Evolutionary conservation across 2,113 vertebrate species (phyloP), one percentile per base, ranked within the genome.

Genomic region (Numenius arquata): DNA sequence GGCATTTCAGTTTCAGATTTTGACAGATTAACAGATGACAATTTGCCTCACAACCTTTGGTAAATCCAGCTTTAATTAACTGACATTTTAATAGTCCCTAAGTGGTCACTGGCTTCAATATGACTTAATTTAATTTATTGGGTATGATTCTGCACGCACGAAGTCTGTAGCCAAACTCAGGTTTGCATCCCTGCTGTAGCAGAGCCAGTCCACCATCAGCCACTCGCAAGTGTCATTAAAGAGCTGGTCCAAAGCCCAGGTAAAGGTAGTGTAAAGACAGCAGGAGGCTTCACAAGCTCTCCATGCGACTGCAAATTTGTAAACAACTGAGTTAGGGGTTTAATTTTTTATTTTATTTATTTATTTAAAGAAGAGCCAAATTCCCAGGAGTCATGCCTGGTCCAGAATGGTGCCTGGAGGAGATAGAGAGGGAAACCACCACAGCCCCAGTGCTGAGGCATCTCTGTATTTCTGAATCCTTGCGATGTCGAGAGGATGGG

Each of bases 21-120:
- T 85, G 81, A 68, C 52, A 50, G 48, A 79, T 59, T 68, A 93
- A 59, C 61, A 59, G 77, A 74, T 55, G n/a, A 66, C 41, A 59
- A 38, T 63, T 72, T 78, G 27, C 56, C 71, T 68, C 11, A 16
- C n/a, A 81, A 94, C 77, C 61, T 89, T 67, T 91, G 62, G 32
- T 91, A 87, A 88, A 82, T 36, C 62, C 66, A 87, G 20, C 43
- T 88, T 82, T 94, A 96, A 95, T 91, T 93, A 95, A 88, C 62
- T 79, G 81, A 52, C 1, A 1, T 34, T 94, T 75, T 78, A 90
- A 82, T 65, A 53, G 74, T 72, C 77, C 85, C 90, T 40, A 8
- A 75, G 73, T 50, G 59, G 80, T 50, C 76, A 45, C 59, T 3
- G 36, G 23, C 53, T 85, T 84, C 80, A 65, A 12, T 63, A 11